phyloP scores from a whole-genome alignment of 2,113 vertebrate species.

The Microcebus griseorufus region DNA sequence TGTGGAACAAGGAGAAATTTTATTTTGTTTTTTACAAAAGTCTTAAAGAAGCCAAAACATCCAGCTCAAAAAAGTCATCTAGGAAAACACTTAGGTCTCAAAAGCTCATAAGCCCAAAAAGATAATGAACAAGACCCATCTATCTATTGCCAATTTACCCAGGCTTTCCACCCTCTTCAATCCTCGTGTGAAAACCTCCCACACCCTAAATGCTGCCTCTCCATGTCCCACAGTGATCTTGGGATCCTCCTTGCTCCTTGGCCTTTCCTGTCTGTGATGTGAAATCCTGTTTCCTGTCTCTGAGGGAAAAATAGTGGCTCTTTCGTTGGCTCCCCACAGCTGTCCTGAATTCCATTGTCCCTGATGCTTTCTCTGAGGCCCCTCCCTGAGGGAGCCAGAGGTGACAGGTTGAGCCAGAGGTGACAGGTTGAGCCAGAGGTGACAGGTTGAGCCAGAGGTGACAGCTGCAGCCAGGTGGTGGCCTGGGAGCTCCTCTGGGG shows the following conservation, averaged over 20 bases:
- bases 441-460: no score
- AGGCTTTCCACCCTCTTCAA: background rate
- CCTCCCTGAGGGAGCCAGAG: background rate
- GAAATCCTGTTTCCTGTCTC: background rate
- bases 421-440: rapidly evolving
- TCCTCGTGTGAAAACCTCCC: background rate
- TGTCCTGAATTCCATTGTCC: background rate
- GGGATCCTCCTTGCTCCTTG: rapidly evolving
- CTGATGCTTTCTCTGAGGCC: no score
- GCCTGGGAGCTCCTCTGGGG: rapidly evolving
- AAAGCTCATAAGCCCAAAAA: background rate
- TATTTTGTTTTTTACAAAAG: background rate
- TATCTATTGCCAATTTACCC: background rate
- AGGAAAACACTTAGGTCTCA: background rate
- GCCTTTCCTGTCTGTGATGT: rapidly evolving
- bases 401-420: no score
- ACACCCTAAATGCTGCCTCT: background rate
- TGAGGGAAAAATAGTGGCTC: background rate
- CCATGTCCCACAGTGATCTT: background rate
- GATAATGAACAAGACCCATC: background rate
- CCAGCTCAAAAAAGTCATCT: background rate
- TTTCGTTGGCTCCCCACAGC: background rate
- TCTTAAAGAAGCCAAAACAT: background rate
- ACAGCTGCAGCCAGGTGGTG: background rate
- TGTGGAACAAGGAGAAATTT: background rate